phyloP scores from a whole-genome alignment of 2,888 invertebrate genomes.

The Bellardia pandia region DNA sequence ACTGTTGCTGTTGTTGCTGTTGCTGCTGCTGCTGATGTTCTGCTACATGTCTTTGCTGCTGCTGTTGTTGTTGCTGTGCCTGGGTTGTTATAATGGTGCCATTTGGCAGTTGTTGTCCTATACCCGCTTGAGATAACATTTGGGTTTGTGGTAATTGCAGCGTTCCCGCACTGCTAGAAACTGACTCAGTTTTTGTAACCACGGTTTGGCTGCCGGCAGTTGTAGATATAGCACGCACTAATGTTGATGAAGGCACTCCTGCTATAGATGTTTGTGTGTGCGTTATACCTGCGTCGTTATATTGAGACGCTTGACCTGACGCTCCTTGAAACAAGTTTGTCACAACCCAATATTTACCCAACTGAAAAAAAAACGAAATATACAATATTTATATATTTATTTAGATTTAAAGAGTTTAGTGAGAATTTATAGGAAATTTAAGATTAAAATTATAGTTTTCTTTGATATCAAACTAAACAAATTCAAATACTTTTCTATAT shows the following conservation, averaged over 20 bases:
- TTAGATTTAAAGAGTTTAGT: neutral
- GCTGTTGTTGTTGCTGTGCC: conserved; percentile 65
- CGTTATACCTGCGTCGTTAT: conserved; percentile 76
- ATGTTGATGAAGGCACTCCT: conserved; percentile 76
- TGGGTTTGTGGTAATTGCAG: conserved; percentile 77
- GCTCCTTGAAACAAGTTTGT: conserved; percentile 89
- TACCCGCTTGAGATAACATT: conserved; percentile 76
- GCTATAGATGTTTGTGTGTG: conserved; percentile 75
- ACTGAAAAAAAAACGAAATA: conserved; percentile 79
- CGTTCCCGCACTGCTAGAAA: conserved; percentile 74
- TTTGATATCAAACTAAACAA: too few species aligned
- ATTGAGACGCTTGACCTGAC: conserved; percentile 76
- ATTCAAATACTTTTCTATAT: neutral
- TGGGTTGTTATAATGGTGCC: conserved; percentile 78
- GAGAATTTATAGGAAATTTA: neutral
- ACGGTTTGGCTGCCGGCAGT: conserved; percentile 64
- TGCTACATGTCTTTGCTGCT: conserved; percentile 60
- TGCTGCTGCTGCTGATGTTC: conserved; percentile 71
- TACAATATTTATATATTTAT: neutral
- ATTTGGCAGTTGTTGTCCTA: conserved; percentile 77
- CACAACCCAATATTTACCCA: conserved; percentile 93
- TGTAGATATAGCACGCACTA: conserved; percentile 76
- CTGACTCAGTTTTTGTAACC: conserved; percentile 58
- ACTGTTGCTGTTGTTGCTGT: conserved; percentile 73
- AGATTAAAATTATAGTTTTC: too few species aligned